phyloP scores from a whole-genome alignment of 2,113 vertebrate species.

The Xiphophorus couchianus region DNA sequence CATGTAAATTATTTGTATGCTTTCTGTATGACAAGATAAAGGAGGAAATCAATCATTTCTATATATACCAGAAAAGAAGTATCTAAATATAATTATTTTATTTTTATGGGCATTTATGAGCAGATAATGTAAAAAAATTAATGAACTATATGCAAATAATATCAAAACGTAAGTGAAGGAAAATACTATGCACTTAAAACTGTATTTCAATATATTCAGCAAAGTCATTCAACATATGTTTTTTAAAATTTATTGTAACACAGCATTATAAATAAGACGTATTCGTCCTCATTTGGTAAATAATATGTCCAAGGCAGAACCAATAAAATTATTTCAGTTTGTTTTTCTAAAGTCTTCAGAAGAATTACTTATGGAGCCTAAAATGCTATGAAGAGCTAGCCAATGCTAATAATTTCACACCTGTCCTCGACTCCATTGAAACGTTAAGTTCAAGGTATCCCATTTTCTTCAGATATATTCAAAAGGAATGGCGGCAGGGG shows the following conservation, averaged over 20 bases:
- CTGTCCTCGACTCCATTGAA: constrained; percentile 70
- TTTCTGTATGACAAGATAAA: background rate
- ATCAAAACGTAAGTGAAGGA: no score
- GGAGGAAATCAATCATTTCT: no score
- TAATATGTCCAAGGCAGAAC: background rate
- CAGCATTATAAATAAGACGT: background rate
- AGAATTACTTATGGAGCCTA: background rate
- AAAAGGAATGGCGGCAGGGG: background rate
- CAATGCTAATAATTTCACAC: constrained; percentile 54
- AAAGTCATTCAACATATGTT: background rate
- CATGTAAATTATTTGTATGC: background rate
- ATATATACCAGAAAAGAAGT: no score
- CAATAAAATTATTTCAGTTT: background rate
- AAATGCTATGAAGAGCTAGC: constrained; percentile 12
- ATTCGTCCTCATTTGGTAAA: background rate
- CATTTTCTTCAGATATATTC: constrained; percentile 51
- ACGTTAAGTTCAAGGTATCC: constrained; percentile 48
- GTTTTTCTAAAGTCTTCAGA: background rate
- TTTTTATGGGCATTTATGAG: background rate
- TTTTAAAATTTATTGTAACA: background rate
- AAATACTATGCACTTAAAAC: background rate
- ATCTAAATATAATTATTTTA: background rate
- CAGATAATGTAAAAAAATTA: background rate
- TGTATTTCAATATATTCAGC: background rate
- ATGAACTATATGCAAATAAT: no score